Evolutionary conservation across 2,797 vertebrate genomes (phyloP), one percentile per base, ranked within the genome.

Genomic region (Gymnothorax reevesii): DNA sequence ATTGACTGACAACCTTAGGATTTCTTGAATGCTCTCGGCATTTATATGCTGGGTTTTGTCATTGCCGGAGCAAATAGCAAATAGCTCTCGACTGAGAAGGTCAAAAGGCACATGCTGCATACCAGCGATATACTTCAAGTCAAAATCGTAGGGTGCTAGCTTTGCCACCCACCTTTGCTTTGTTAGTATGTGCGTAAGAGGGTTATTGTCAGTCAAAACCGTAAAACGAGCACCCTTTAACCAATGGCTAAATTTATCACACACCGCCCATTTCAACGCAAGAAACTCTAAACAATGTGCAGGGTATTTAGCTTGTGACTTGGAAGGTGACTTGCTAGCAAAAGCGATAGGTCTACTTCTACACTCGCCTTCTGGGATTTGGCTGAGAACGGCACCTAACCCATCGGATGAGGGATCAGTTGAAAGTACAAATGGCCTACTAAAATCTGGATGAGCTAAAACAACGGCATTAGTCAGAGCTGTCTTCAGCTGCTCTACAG

Each of bases 201-300:
- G 79, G 15, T 82, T 13, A 52, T 82, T 82, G 54, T 55, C 3
- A 17, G 79, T 82, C 17, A 57, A 49, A n/a, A 55, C 79, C 1
- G 79, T 82, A n/a, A 82, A 82, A 54, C 9, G 79, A 20, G 42
- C 52, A 22, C 79, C 79, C 49, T 82, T 55, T 52, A 49, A 49
- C 79, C 52, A 82, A 82, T 82, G 79, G 15, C 79, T 54, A 52
- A 82, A 82, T 82, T 82, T 82, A n/a, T 82, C 33, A 42, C 33
- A 42, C 33, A 42, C 33, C 33, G 33, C 33, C 33, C 33, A 42
- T 42, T 42, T 42, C 79, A 82, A 54, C 57, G 79, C 54, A 4
- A 57, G 9, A 20, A 52, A 82, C n/a, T 82, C 79, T 54, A 57
- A 82, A 12, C 52, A 4, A 54, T 82, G 54, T 82, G 42, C 79